Evolutionary conservation across 1,140 invertebrate species (phyloP), one percentile per base, ranked within the genome.

Genomic region (Nephila pilipes): DNA sequence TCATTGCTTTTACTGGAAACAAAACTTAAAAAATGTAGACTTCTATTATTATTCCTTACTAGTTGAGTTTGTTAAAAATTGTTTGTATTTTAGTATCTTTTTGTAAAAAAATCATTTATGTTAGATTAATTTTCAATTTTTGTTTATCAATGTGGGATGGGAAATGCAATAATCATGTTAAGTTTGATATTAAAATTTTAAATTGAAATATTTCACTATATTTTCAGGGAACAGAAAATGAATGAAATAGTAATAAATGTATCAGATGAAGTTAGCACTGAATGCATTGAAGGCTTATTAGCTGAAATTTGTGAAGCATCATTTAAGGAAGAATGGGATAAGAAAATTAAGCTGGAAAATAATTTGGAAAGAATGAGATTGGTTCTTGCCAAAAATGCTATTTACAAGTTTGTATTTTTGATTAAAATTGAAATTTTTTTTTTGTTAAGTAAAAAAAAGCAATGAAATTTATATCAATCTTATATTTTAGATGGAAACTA

Each of bases 401-500:
- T 92, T 65, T 92, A 85, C 38, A 92, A 92, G 90, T 92, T 29
- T 25, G 87, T 46, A 69, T 20, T 29, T 5, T 32, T 32, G 18
- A 2, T 36, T 75, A 25, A 65, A n/a, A n/a, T 65, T 69, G 1
- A 36, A 32, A 58, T 58, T 58, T 58, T 58, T 58, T 18, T 4
- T 58, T 58, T 58, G 20, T 58, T 25, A 12, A 75, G 69, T 25
- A n/a, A 16, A n/a, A n/a, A n/a, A n/a, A n/a, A n/a, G n/a, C n/a
- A n/a, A n/a, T n/a, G n/a, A n/a, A n/a, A n/a, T 65, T 87, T 87
- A 63, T 3, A 87, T 57, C 46, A 38, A 81, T 81, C 14, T 46
- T 54, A 81, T n/a, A n/a, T 81, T 85, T 85, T 32, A 92, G 90
- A 20, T 92, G 90, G 90, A 92, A 57, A 85, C n/a, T 92, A 36